Base-by-base conservation (phyloP, 2,888 invertebrate genomes). In the Agrotis clavis region DNA sequence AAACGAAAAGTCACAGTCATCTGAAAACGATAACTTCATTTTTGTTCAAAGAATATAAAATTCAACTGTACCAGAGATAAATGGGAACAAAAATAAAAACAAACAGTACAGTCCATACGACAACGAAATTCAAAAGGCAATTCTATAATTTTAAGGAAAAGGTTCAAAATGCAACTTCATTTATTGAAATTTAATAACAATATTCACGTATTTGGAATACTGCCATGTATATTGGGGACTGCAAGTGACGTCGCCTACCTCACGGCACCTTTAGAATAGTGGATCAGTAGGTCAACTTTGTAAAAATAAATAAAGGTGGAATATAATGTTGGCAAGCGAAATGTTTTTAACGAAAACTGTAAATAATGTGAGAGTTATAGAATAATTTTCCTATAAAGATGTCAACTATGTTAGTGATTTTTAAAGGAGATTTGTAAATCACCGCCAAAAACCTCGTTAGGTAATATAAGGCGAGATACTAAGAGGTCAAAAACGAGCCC, bases 201-300 rank as follows among this genome's bases (percentile, higher is more conserved):
- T 21, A 75, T 59, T 35, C 67, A 68, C 53, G 57, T 77, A 65
- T 79, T 81, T 71, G 68, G 78, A 77, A 66, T 79, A 71, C 51
- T 63, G 78, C 67, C 71, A 79, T 77, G 54, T 71, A 66, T 57
- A 65, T 66, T 13, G 35, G 62, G 60, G 51, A 77, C 54, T 82
- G 82, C 68, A 72, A 57, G 61, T 82, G 69, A 80, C 72, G 60
- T 72, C 60, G n/a, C 67, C 54, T 67, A 69, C 72, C 69, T 69
- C 60, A 54, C 41, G n/a, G 16, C 11, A 41, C 21, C 45, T 48
- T 19, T 11, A 54, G 14, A 48, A 14, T 51, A 25, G n/a, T 25
- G 19, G 5, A 30, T 47, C 82, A 79, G 82, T 54, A 77, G 54
- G 57, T 47, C 25, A 48, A 77, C 50, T 77, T 25, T 25, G 7